phyloP scores from a whole-genome alignment of 2,888 invertebrate species.

The Sepiola atlantica region DNA sequence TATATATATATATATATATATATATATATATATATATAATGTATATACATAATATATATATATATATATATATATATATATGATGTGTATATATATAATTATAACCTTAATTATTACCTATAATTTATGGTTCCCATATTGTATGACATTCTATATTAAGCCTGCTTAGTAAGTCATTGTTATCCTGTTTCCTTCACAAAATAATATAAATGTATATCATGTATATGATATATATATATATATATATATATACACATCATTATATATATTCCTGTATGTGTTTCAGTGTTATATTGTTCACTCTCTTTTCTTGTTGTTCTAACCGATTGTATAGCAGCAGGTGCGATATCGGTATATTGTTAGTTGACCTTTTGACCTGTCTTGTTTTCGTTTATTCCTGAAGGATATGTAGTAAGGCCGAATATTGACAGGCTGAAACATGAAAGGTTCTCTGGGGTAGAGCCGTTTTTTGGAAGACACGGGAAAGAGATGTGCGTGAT shows the following conservation, averaged over 20 bases:
- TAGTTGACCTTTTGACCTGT: constrained; percentile 11
- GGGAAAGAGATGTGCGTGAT: not conserved
- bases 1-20: too few relatives aligned
- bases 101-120: too few relatives aligned
- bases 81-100: too few relatives aligned
- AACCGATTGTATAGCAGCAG: not conserved
- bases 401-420: not conserved
- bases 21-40: not conserved
- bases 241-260: too few relatives aligned
- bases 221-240: too few relatives aligned
- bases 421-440: not conserved
- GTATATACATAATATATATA: too few relatives aligned
- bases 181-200: not conserved
- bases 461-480: not conserved
- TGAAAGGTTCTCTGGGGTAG: not conserved
- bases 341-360: not conserved
- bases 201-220: too few relatives aligned
- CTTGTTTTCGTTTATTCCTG: not conserved
- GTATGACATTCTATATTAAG: too few relatives aligned
- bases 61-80: too few relatives aligned
- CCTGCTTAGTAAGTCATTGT: not conserved
- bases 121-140: too few relatives aligned
- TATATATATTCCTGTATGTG: too few relatives aligned
- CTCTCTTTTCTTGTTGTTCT: not conserved
- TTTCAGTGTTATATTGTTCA: too few relatives aligned